Evolutionary conservation across 2,113 vertebrate genomes (phyloP), one percentile per base, ranked within the genome.

Genomic region (Natator depressus): DNA sequence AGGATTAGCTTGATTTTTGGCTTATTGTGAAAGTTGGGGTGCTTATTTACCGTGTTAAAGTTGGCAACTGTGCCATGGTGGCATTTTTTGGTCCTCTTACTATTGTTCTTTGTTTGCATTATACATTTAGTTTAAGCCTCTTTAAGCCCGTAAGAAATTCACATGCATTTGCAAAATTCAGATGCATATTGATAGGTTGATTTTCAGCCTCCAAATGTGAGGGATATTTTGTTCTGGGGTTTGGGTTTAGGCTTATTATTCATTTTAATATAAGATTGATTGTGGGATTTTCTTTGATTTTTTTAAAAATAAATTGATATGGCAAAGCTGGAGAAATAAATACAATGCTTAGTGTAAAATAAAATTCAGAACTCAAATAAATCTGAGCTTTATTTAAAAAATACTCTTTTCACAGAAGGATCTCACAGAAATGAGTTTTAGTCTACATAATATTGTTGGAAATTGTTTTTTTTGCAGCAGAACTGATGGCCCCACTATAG

Each of bases 291-390:
- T 1, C 89, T 96, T 93, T 89, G 51, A 38, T 89, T 95, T 93
- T 95, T 88, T 85, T 91, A 46, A 84, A 95, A 90, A 88, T 72
- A 29, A 51, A 89, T n/a, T 86, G 85, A 93, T 91, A 90, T 42
- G 95, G 42, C 42, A 83, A 95, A 97, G 91, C 90, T 94, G 95
- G 93, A 96, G 95, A 91, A 94, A 97, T 80, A 27, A 96, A 97
- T 90, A 93, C 89, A 92, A 93, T 91, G 50, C 75, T 91, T 57
- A 85, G 50, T 96, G 57, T 88, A 94, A 88, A 94, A 97, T 95
- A 94, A 95, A 95, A 96, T 97, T 97, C 96, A 94, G 84, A 88
- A 95, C 79, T 82, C 49, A 95, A 88, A 97, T 94, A 1, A 89
- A 31, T 81, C 82, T 87, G 12, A 59, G 84, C 38, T 83, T 96